phyloP scores from a whole-genome alignment of 1,140 invertebrate species.

The Brachionus calyciflorus region DNA sequence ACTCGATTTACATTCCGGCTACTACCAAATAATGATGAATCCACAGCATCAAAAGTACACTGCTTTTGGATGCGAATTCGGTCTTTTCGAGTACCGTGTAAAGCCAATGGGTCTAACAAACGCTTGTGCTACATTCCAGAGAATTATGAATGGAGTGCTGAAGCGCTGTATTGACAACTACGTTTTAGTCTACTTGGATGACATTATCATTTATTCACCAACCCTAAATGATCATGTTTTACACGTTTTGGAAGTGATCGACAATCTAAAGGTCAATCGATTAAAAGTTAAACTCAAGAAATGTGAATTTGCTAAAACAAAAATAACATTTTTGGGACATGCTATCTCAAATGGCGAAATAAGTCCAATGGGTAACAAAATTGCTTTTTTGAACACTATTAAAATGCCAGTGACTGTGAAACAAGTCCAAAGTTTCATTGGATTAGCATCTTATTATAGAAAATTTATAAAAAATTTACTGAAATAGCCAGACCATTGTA shows the following conservation, averaged over 20 bases:
- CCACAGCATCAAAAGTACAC: background rate
- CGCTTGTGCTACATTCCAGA: background rate
- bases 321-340: conserved; percentile 58
- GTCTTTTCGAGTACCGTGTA: conserved; percentile 44
- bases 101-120: conserved; percentile 49
- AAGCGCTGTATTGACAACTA: background rate
- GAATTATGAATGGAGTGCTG: background rate
- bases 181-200: background rate
- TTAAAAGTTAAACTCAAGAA: conserved; percentile 60
- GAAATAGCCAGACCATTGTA: too few relatives aligned
- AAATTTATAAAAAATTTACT: too few relatives aligned
- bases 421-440: too few relatives aligned
- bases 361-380: too few relatives aligned
- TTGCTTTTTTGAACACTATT: too few relatives aligned
- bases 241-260: conserved; percentile 5
- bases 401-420: too few relatives aligned
- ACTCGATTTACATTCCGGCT: background rate
- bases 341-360: too few relatives aligned
- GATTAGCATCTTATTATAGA: too few relatives aligned
- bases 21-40: background rate
- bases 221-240: background rate
- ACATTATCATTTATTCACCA: conserved; percentile 25
- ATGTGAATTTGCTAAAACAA: conserved; percentile 55
- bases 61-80: conserved; percentile 48
- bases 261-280: conserved; percentile 49